Evolutionary conservation across 1,140 invertebrate species (phyloP), one percentile per base, ranked within the genome.

Genomic region (Campodea augens): DNA sequence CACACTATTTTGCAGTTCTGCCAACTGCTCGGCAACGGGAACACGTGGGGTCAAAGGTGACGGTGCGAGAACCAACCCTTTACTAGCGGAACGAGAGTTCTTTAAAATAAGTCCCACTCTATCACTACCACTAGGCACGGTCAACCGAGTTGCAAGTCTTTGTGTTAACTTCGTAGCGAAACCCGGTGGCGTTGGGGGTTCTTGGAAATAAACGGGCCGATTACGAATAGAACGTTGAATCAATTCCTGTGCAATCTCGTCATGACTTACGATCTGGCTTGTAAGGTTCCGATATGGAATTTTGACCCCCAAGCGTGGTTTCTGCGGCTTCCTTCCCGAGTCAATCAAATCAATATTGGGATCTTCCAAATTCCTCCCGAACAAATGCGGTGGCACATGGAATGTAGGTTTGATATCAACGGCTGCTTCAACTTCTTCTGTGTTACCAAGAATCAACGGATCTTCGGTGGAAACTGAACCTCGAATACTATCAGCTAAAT

Each of bases 131-230:
- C 54, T 46, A 2, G 54, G 49, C 4, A 57, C 54, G 5, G 55
- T 55, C 29, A 66, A 48, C 46, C 61, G 61, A 39, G 57, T 65
- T 3, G 64, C 65, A 20, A 69, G 48, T 47, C 64, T 55, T 24
- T 67, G 62, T 0, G 65, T 62, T 15, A 66, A 51, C 50, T 68
- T 68, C 49, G 65, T 67, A 0, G 67, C 58, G 47, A 69, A 66
- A 43, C 68, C 4, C 15, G 15, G 20, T 4, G 57, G 32, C 65
- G 58, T 36, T 69, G 66, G 20, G 20, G 18, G 23, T 39, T n/a
- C n/a, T n/a, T n/a, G n/a, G n/a, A n/a, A n/a, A n/a, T n/a, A n/a
- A n/a, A n/a, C n/a, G n/a, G n/a, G n/a, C n/a, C n/a, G n/a, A n/a
- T 43, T 57, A 51, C 41, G 62, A 0, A 57, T 55, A 15, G 57